A percentile compares a stretch with the other conserved stretches of the same genome.
Conservation (phyloP, 2,113 vertebrate species). For the Orycteropus afer region DNA sequence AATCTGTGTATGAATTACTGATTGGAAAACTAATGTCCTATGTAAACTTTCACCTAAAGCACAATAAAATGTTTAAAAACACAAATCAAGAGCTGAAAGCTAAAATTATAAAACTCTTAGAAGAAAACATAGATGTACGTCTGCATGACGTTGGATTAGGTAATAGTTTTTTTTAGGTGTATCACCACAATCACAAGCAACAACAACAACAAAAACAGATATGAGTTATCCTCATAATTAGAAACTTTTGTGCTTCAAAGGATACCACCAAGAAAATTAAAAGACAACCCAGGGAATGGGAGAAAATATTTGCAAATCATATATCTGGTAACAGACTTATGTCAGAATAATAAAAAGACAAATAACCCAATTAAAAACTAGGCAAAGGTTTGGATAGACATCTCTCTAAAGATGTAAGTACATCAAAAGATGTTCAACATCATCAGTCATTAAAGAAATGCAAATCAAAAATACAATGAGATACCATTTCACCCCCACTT, state of each 20-base stretch:
- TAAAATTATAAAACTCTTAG: not conserved
- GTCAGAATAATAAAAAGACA: constrained; percentile 5
- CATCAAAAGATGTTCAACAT: not conserved
- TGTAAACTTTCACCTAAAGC: too few species aligned
- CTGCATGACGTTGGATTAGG: not conserved
- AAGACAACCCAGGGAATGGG: not conserved
- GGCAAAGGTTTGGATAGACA: not conserved
- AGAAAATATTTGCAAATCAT: not conserved
- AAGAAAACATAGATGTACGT: not conserved
- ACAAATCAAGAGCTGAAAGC: not conserved
- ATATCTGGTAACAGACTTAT: not conserved
- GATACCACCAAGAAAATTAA: not conserved
- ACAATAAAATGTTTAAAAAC: not conserved
- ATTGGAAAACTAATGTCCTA: too few species aligned
- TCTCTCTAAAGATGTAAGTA: constrained; percentile 16
- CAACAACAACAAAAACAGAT: not conserved
- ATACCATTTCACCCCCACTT: not conserved
- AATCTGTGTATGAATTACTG: too few species aligned
- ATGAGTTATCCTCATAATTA: not conserved
- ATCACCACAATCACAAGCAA: not conserved
- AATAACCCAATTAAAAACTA: not conserved
- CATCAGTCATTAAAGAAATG: not conserved
- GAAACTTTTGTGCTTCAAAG: not conserved
- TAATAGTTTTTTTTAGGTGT: not conserved
- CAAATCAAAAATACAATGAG: constrained; percentile 27